Base-by-base conservation (phyloP, 2,797 vertebrate genomes). In the Cottoperca gobio region DNA sequence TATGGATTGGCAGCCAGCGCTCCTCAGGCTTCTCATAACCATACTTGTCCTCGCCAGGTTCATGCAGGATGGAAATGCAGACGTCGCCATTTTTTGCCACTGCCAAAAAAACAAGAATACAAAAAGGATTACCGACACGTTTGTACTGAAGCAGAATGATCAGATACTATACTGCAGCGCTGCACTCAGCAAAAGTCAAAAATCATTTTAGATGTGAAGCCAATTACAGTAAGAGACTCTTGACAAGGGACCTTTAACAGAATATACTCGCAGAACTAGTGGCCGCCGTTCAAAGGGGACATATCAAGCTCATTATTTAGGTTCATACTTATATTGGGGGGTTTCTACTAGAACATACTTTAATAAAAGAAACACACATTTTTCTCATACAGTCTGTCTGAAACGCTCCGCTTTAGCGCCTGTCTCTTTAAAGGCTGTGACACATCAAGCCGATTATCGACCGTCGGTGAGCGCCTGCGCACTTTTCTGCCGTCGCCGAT, bases 11-110 rank as follows among this genome's bases (percentile, higher is more conserved):
- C 58, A 99, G 96, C 98, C 97, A 98, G 80, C 97, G 97, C 78
- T 99, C 97, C 86, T 99, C 97, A 10, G 97, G 97, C 89, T 98
- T 99, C 85, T 99, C 97, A 70, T 99, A 99, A 85, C 98, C 98
- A 24, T 97, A 99, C 88, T 99, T 99, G 92, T 99, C 98, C 93
- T 99, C 98, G 5, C 98, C 98, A 45, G 97, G 98, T 84, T 99
- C 97, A 8, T 99, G 97, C 88, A 99, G 95, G 86, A 99, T 99
- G 76, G 97, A 99, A 94, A 99, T 99, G 93, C 97, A 99, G 76
- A 99, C 97, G 48, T 99, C 97, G 0, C 97, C 97, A 19, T 97
- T 99, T 95, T 99, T 99, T 90, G 97, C 97, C 93, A 99, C 97
- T 99, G 82, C 19, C 5, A 55, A 5, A 62, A 64, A 55, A 67